Evolutionary conservation across 2,888 invertebrate genomes (phyloP), one percentile per base, ranked within the genome.

Genomic region (Eupsilia transversa): DNA sequence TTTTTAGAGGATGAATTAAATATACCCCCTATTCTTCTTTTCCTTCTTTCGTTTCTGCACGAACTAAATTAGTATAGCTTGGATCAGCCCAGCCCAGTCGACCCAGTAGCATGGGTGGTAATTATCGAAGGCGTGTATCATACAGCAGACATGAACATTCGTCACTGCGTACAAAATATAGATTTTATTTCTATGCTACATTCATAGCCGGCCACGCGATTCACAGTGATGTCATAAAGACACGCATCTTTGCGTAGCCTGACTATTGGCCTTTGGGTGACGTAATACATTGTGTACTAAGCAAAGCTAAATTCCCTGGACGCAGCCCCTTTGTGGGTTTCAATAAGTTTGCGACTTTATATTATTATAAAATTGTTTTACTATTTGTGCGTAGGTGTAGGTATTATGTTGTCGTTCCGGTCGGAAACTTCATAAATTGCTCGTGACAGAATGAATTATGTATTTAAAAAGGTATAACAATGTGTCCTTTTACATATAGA

Each of bases 351-450:
- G 30, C 17, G 12, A 12, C 5, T 41, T 49, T 23, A 35, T 27
- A 43, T 43, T 46, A 38, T 38, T 43, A 35, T 27, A 3, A 38
- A 78, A 60, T 33, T 41, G 38, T 0, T 54, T 4, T 9, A 33
- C 6, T 71, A 72, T 61, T 9, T 46, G 9, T 46, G 43, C 5
- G 2, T 54, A n/a, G n/a, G n/a, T n/a, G n/a, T n/a, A n/a, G n/a
- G n/a, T n/a, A 71, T 72, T 38, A 30, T 79, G n/a, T n/a, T 52
- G 27, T 43, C 41, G 33, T 75, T 59, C 41, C 20, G 14, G 27
- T 41, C 9, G 5, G 17, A 74, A 77, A 69, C 27, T 30, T n/a
- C n/a, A 66, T 46, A 78, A 41, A 71, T 61, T 78, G 30, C 9
- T 71, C 0, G 12, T 70, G 38, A 49, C 54, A 12, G 61, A 77